These are phyloP conservation scores for Cosmorhoe ocellata DNA, from an alignment of 2,888 invertebrate genomes.

Conservation along the genomic window DNA sequence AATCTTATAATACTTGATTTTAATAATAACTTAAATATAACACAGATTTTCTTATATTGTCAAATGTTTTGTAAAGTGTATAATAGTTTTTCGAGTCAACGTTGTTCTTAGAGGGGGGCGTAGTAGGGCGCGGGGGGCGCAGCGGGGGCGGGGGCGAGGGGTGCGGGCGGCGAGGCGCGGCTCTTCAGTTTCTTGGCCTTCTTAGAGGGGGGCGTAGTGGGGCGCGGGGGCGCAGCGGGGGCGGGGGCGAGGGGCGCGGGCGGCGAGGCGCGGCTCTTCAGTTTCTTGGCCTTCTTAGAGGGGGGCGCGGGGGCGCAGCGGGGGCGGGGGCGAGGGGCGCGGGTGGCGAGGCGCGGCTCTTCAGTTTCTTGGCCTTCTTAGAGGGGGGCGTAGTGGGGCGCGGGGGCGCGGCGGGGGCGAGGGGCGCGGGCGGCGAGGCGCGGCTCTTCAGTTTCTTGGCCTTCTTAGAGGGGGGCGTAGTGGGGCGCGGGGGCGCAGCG, in stretches of 20 bases:
- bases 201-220: constrained; percentile 9
- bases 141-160: background rate
- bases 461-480: constrained; percentile 14
- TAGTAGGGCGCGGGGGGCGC: background rate
- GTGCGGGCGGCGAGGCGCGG: background rate
- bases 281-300: constrained; percentile 16
- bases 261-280: background rate
- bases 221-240: background rate
- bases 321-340: background rate
- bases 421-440: background rate
- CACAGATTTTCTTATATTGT: background rate
- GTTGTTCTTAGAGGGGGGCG: constrained; percentile 8
- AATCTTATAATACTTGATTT: background rate
- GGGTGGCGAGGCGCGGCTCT: background rate
- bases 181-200: constrained; percentile 10
- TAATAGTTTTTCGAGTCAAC: no score
- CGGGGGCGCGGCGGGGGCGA: background rate
- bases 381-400: constrained; percentile 7
- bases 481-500: background rate
- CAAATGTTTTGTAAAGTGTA: background rate
- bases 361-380: constrained; percentile 14
- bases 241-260: background rate
- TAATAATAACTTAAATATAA: no score
- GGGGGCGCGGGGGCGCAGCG: background rate
- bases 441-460: constrained; percentile 7